These are phyloP conservation scores for Drosophila barbarae DNA, from an alignment of 2,888 invertebrate genomes.

Conservation along the genomic window DNA sequence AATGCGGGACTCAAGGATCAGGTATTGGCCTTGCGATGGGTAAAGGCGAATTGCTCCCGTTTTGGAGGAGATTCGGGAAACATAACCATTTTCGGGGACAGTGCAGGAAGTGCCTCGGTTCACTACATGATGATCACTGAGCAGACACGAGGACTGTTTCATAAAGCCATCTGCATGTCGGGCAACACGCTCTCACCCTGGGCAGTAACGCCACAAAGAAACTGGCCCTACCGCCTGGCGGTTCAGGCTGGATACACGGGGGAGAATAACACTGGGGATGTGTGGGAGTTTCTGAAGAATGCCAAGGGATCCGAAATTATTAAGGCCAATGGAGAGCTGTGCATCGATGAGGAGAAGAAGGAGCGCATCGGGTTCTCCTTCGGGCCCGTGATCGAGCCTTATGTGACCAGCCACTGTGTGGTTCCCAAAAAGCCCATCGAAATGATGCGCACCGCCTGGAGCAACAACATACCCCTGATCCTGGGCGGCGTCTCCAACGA, in stretches of 20 bases:
- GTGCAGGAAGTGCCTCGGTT: slow-evolving; percentile 81
- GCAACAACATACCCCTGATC: slow-evolving; percentile 78
- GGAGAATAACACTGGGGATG: slow-evolving; percentile 75
- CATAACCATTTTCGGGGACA: slow-evolving; percentile 81
- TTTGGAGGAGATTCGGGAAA: slow-evolving; percentile 81
- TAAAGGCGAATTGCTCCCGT: slow-evolving; percentile 80
- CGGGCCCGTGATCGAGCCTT: slow-evolving; percentile 79
- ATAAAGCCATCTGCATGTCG: slow-evolving; percentile 79
- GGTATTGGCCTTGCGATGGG: slow-evolving; percentile 81
- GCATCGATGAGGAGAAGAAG: slow-evolving; percentile 76
- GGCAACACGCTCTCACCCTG: slow-evolving; percentile 77
- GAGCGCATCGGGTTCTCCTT: slow-evolving; percentile 78
- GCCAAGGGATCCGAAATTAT: slow-evolving; percentile 76
- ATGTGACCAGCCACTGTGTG: slow-evolving; percentile 74
- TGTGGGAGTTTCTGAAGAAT: slow-evolving; percentile 77
- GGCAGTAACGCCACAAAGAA: slow-evolving; percentile 77
- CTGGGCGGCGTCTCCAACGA: slow-evolving; percentile 79
- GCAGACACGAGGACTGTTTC: slow-evolving; percentile 79
- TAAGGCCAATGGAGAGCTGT: slow-evolving; percentile 73
- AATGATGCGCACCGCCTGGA: slow-evolving; percentile 78
- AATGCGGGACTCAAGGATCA: slow-evolving; percentile 82
- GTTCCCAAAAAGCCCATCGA: slow-evolving; percentile 76
- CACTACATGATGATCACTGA: slow-evolving; percentile 81
- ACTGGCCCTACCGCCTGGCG: slow-evolving; percentile 77
- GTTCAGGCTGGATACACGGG: slow-evolving; percentile 76